These are phyloP conservation scores for Camarhynchus parvulus DNA, from an alignment of 2,113 vertebrate genomes.

Conservation along the genomic window DNA sequence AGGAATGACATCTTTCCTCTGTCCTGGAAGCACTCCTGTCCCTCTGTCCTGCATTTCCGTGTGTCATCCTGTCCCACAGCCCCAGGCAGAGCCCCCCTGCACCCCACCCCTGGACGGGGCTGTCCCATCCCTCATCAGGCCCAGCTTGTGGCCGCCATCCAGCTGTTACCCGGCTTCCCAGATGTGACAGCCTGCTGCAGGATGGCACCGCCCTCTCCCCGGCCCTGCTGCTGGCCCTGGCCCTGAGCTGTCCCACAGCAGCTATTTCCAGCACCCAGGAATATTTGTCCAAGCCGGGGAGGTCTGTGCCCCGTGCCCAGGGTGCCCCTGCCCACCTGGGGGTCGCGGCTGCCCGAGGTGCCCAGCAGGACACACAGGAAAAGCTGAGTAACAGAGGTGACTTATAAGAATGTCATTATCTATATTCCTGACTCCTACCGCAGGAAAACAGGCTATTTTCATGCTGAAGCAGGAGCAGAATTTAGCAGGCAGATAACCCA, in stretches of 20 bases:
- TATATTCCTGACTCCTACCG: constrained; percentile 58
- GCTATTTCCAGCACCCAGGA: constrained; percentile 43
- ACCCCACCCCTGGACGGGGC: rapidly evolving
- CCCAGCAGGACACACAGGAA: constrained; percentile 14
- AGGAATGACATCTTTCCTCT: neutral
- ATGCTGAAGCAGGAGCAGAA: constrained; percentile 42
- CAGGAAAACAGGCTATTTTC: constrained; percentile 65
- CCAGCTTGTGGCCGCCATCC: neutral
- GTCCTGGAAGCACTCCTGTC: neutral
- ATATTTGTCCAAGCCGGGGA: neutral
- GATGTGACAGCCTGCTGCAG: neutral
- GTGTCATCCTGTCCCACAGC: neutral
- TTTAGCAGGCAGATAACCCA: constrained; percentile 65
- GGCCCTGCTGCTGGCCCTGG: neutral
- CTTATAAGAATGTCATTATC: constrained; percentile 68
- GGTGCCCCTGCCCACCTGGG: neutral
- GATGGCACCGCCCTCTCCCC: neutral
- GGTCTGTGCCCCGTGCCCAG: neutral
- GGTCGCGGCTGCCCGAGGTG: constrained; percentile 1
- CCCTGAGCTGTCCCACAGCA: neutral
- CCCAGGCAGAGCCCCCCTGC: neutral
- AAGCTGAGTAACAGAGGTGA: constrained; percentile 70
- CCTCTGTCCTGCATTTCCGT: neutral
- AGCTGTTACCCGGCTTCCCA: neutral
- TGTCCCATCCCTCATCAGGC: neutral